Conservation (phyloP, 2,797 vertebrate genomes). For the Lophotriccus pileatus region DNA sequence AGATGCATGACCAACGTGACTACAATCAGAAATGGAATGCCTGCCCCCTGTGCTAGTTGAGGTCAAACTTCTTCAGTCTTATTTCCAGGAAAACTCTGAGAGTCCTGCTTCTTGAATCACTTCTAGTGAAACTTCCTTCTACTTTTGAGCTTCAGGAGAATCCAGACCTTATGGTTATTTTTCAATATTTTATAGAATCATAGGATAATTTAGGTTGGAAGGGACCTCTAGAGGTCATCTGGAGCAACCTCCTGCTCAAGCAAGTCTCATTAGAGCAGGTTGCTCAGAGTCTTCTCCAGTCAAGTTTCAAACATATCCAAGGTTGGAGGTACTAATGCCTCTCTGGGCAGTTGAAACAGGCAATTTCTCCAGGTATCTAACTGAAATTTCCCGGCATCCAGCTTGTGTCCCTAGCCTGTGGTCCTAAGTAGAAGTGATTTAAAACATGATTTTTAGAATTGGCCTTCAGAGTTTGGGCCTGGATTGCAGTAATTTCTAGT, state of each 20-base stretch:
- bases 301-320: background rate
- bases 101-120: background rate
- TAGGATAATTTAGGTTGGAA: background rate
- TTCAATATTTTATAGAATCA: background rate
- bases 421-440: background rate
- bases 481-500: background rate
- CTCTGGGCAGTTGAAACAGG: background rate
- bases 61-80: background rate
- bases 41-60: background rate
- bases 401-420: background rate
- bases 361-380: background rate
- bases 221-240: background rate
- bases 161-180: background rate
- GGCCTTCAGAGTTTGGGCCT: background rate
- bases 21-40: background rate
- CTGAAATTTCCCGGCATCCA: background rate
- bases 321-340: background rate
- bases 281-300: background rate
- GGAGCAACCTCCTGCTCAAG: background rate
- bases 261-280: background rate
- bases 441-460: background rate
- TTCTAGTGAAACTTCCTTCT: background rate
- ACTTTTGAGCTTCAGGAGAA: background rate
- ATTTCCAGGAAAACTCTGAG: background rate
- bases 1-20: background rate